phyloP scores from a whole-genome alignment of 2,888 invertebrate species.

The Limnephilus rhombicus region DNA sequence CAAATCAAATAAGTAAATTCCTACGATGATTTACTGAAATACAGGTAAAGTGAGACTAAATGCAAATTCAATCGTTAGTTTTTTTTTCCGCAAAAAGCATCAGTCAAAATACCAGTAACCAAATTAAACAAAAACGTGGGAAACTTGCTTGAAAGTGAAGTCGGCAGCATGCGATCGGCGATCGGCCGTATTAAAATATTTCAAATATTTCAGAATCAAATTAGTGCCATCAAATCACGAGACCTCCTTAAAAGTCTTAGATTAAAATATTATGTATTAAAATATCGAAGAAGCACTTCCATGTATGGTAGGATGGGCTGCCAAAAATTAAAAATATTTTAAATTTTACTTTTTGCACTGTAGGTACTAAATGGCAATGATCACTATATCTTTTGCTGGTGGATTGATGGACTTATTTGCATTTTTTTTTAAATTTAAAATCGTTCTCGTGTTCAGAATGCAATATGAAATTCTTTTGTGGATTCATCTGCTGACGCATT shows the following conservation, averaged over 20 bases:
- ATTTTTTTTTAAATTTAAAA: too few relatives aligned
- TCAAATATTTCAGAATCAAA: slow-evolving; percentile 61
- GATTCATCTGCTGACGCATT: too few relatives aligned
- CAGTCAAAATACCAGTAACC: slow-evolving; percentile 13
- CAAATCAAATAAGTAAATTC: not conserved
- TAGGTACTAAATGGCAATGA: too few relatives aligned
- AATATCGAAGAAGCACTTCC: not conserved
- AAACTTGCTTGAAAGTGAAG: not conserved
- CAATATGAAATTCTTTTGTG: too few relatives aligned
- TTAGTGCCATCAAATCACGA: slow-evolving; percentile 43
- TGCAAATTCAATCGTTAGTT: not conserved
- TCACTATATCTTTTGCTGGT: too few relatives aligned
- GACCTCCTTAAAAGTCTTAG: not conserved
- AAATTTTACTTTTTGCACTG: too few relatives aligned
- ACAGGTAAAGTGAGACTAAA: not conserved
- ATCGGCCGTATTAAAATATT: slow-evolving; percentile 47
- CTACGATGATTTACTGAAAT: not conserved
- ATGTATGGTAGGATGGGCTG: not conserved
- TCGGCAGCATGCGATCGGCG: slow-evolving; percentile 35
- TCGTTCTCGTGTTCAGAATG: too few relatives aligned
- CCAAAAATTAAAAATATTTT: not conserved
- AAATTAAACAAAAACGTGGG: slow-evolving; percentile 39
- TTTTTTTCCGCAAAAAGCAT: not conserved
- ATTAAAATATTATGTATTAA: not conserved
- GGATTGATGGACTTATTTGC: too few relatives aligned